Evolutionary conservation across 2,113 vertebrate species (phyloP).

Genomic region (Glaucomys volans): DNA sequence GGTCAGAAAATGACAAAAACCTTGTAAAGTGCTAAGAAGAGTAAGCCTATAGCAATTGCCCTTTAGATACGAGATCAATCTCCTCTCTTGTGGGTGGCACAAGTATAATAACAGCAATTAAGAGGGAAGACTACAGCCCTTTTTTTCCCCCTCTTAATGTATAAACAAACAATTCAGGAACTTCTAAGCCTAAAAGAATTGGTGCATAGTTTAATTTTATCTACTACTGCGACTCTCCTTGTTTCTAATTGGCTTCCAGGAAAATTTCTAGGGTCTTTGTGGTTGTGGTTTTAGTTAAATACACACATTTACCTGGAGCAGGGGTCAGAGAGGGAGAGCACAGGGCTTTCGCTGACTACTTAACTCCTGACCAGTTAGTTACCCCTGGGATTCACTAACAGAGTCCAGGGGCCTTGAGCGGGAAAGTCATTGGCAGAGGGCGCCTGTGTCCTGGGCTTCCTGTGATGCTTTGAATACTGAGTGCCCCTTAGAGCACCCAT

Average conservation of each 20-base stretch:
- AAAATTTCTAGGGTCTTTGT: conserved; percentile 58
- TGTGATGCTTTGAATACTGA: background rate
- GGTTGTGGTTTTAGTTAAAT: conserved; percentile 65
- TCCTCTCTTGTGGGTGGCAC: conserved; percentile 59
- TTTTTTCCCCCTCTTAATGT: conserved; percentile 46
- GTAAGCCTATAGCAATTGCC: conserved; percentile 50
- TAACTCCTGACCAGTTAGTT: background rate
- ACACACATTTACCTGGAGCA: conserved; percentile 62
- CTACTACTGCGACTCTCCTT: conserved; percentile 55
- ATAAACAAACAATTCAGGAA: conserved; percentile 77
- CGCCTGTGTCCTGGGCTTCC: background rate
- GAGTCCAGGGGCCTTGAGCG: background rate
- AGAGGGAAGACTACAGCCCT: conserved; percentile 57
- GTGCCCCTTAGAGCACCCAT: background rate
- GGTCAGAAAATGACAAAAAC: conserved; percentile 78
- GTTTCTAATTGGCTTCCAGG: conserved; percentile 78
- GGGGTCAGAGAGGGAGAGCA: background rate
- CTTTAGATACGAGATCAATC: conserved; percentile 68
- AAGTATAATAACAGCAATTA: conserved; percentile 73
- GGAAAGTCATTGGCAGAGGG: background rate
- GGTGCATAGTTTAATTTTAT: conserved; percentile 63
- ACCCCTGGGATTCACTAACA: background rate
- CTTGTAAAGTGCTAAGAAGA: conserved; percentile 46
- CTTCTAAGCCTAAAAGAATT: conserved; percentile 67
- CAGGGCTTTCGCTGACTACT: background rate